Evolutionary conservation across 2,797 vertebrate species (phyloP).

Genomic region (Crax fasciolata): DNA sequence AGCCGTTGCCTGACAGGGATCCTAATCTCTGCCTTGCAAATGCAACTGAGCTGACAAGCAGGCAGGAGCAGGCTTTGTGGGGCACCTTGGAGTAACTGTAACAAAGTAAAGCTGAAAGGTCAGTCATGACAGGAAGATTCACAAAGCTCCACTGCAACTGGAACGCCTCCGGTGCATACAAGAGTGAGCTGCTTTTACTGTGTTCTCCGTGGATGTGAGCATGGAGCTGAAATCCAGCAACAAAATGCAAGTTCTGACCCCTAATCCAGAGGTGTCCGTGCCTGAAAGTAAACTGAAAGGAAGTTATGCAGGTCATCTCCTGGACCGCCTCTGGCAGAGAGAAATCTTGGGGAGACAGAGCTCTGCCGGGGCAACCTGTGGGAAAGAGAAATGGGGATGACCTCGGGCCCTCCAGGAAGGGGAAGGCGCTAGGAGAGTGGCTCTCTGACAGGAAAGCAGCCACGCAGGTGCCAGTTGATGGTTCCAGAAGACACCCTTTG

Average conservation of each 20-base stretch:
- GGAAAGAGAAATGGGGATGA: accelerated
- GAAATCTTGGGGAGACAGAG: background rate
- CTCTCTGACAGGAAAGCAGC: background rate
- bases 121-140: background rate
- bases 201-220: background rate
- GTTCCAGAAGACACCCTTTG: background rate
- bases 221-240: background rate
- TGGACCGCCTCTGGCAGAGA: background rate
- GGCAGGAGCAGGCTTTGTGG: background rate
- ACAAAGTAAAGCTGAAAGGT: background rate
- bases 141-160: background rate
- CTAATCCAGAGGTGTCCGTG: background rate
- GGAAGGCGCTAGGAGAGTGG: background rate
- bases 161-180: background rate
- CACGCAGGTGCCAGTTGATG: background rate
- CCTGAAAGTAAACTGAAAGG: background rate
- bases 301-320: background rate
- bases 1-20: background rate
- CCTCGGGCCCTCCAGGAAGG: background rate
- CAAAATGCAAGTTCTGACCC: background rate
- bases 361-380: background rate
- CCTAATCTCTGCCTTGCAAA: background rate
- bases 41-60: background rate
- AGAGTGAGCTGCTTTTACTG: background rate
- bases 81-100: background rate